A percentile compares a stretch with the other conserved stretches of the same genome.
Conservation (phyloP, 2,113 vertebrate species). For the Tupaia tana region DNA sequence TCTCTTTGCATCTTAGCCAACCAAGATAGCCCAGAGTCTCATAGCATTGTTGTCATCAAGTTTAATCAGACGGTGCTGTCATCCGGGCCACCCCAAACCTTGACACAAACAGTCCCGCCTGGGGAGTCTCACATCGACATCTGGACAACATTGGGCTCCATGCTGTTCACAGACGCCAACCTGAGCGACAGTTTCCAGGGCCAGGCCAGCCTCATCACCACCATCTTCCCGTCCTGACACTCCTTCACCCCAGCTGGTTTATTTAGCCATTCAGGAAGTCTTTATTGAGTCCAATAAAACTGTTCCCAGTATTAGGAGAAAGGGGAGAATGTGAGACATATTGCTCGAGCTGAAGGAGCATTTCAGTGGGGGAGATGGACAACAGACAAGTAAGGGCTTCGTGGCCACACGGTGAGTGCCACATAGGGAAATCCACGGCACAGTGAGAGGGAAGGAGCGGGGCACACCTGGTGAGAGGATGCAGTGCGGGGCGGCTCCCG, state of each 20-base stretch:
- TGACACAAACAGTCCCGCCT: not conserved
- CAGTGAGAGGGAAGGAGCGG: not conserved
- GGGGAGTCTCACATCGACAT: not conserved
- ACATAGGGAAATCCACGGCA: not conserved
- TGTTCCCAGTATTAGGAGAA: not conserved
- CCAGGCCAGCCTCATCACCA: not conserved
- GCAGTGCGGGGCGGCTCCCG: not conserved
- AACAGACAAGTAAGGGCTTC: not conserved
- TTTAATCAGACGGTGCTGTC: not conserved
- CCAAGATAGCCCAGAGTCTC: not conserved
- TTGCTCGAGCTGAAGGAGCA: not conserved
- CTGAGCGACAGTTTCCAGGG: not conserved
- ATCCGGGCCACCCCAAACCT: not conserved
- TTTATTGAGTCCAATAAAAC: constrained; percentile 5
- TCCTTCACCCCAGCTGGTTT: not conserved
- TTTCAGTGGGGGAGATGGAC: not conserved
- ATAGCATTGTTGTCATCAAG: not conserved
- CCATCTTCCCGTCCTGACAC: not conserved
- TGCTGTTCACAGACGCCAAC: not conserved
- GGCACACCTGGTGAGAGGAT: not conserved
- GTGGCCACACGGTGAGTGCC: not conserved
- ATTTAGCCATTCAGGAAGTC: not conserved
- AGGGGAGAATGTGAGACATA: not conserved
- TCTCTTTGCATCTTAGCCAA: not conserved
- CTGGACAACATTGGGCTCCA: not conserved